These are phyloP conservation scores for Tyrophagus putrescentiae DNA, from an alignment of 1,140 invertebrate species.

Conservation along the genomic window DNA sequence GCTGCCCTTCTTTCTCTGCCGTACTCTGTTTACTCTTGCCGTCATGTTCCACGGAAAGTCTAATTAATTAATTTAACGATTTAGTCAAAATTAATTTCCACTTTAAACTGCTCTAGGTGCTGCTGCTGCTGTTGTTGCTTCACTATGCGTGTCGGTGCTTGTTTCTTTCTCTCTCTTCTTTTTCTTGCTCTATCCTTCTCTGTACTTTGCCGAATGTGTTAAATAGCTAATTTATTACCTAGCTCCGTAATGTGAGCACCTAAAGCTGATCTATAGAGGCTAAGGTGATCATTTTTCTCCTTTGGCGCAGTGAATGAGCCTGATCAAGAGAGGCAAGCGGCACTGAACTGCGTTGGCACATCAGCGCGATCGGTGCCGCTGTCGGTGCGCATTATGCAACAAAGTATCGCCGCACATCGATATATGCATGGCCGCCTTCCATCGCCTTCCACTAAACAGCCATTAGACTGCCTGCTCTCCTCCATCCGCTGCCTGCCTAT, in stretches of 20 bases:
- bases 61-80: not conserved
- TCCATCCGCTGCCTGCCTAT: no score
- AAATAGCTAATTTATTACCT: slow-evolving; percentile 16
- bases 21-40: not conserved
- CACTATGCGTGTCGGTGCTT: no score
- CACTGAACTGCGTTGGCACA: no score
- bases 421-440: no score
- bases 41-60: not conserved
- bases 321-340: not conserved
- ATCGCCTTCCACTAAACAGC: not conserved
- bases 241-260: slow-evolving; percentile 5
- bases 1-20: not conserved
- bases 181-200: no score
- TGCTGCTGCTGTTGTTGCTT: no score
- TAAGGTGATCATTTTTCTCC: no score
- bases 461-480: slow-evolving; percentile 7
- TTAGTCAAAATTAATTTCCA: not conserved
- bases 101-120: not conserved
- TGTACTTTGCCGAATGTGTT: no score
- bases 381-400: not conserved
- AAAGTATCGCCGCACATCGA: not conserved
- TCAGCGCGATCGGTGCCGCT: no score
- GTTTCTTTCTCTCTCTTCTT: no score
- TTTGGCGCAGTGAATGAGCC: no score
- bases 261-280: not conserved